Conservation (phyloP, 2,113 vertebrate species). For the Heteronetta atricapilla region DNA sequence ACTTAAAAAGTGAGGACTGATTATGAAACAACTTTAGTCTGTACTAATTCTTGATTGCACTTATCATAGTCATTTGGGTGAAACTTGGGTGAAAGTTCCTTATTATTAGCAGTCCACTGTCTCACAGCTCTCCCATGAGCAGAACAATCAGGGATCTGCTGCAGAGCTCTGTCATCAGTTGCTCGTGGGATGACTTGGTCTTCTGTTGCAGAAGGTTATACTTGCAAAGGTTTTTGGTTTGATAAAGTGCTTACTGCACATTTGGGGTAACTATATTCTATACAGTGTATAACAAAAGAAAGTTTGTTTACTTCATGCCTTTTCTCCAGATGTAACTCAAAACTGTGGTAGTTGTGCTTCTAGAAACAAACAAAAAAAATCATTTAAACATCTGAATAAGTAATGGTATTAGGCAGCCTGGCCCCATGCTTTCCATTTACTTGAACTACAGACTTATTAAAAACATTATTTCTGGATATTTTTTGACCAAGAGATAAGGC, state of each 20-base stretch:
- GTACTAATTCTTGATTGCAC: background rate
- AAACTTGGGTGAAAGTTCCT: background rate
- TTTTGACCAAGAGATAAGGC: background rate
- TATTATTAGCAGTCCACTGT: background rate
- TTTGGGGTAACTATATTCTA: background rate
- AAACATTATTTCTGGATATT: background rate
- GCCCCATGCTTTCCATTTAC: background rate
- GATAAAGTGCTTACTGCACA: background rate
- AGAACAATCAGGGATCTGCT: background rate
- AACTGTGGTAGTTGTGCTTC: background rate
- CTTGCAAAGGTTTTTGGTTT: background rate
- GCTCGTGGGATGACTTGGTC: background rate
- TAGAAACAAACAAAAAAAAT: background rate
- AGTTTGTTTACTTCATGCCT: background rate
- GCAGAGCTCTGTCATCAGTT: background rate
- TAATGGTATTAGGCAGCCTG: background rate
- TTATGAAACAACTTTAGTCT: rapidly evolving
- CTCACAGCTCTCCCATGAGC: background rate
- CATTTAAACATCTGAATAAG: background rate
- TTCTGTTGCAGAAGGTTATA: rapidly evolving
- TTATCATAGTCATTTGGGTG: background rate
- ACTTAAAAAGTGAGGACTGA: rapidly evolving
- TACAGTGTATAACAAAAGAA: background rate
- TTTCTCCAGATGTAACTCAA: background rate
- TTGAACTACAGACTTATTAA: background rate